A percentile compares a stretch with the other conserved stretches of the same genome.
phyloP scores from a whole-genome alignment of 2,113 vertebrate genomes.

The Trematomus loennbergii region DNA sequence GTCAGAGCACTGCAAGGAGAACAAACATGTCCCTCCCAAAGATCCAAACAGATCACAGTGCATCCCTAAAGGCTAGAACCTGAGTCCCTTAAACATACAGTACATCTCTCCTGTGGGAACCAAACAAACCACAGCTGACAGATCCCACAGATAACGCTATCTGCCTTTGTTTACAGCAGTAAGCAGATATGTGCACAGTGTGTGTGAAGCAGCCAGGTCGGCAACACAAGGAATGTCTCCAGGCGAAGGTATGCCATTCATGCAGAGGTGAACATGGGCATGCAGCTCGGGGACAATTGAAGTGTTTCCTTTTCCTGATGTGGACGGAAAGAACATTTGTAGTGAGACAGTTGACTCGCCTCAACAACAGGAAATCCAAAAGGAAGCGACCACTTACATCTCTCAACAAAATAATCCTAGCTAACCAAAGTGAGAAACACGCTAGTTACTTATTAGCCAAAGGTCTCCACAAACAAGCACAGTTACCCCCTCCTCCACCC shows the following conservation, averaged over 20 bases:
- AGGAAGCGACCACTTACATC: conserved; percentile 74
- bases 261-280: conserved; percentile 24
- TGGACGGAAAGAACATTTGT: conserved; percentile 54
- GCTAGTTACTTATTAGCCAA: conserved; percentile 74
- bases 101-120: conserved; percentile 46
- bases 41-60: conserved; percentile 19
- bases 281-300: conserved; percentile 53
- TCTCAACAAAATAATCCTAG: conserved; percentile 60
- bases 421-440: conserved; percentile 18
- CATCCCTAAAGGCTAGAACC: conserved; percentile 7
- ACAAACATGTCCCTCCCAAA: conserved; percentile 3
- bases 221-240: conserved; percentile 38
- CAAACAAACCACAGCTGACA: conserved; percentile 25
- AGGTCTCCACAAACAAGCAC: conserved; percentile 45
- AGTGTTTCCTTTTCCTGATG: conserved; percentile 78
- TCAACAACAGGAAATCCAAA: conserved; percentile 82
- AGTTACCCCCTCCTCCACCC: neutral
- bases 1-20: neutral
- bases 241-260: conserved; percentile 53
- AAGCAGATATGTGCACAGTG: conserved; percentile 20
- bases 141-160: conserved; percentile 21
- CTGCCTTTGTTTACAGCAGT: conserved; percentile 19
- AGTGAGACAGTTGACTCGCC: conserved; percentile 35
- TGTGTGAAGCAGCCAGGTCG: neutral
- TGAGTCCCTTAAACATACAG: neutral